phyloP scores from a whole-genome alignment of 2,888 invertebrate species.

The Thyatira batis region DNA sequence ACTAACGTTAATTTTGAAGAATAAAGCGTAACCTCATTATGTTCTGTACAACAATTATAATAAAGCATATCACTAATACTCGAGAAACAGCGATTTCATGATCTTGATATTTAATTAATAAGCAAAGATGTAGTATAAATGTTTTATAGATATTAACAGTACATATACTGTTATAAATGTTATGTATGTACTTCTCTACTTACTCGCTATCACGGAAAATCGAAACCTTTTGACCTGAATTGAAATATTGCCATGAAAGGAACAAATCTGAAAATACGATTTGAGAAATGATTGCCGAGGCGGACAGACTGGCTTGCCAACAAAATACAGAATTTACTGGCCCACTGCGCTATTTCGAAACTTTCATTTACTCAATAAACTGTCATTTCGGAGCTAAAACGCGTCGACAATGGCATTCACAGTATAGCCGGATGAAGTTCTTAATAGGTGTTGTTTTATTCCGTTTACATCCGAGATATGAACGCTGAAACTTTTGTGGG shows the following conservation, averaged over 20 bases:
- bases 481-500: conserved; percentile 29
- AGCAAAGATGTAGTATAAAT: too few relatives aligned
- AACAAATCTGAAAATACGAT: conserved; percentile 47
- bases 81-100: too few relatives aligned
- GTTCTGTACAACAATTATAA: too few relatives aligned
- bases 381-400: conserved; percentile 34
- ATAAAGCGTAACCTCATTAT: too few relatives aligned
- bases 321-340: conserved; percentile 43
- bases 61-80: too few relatives aligned
- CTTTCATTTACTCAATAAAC: conserved; percentile 34
- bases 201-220: conserved; percentile 40
- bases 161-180: too few relatives aligned
- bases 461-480: conserved; percentile 23
- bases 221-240: conserved; percentile 53
- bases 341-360: conserved; percentile 26
- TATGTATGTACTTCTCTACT: conserved; percentile 26
- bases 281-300: conserved; percentile 48
- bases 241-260: conserved; percentile 47
- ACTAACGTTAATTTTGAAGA: too few relatives aligned
- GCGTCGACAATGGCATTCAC: conserved; percentile 41
- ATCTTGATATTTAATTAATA: too few relatives aligned
- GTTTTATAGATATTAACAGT: too few relatives aligned
- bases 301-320: conserved; percentile 33
- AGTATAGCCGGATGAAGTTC: conserved; percentile 29
- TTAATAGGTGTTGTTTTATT: conserved; percentile 36